Conservation (phyloP, 1,140 invertebrate species). For the Bombus terrestris region DNA sequence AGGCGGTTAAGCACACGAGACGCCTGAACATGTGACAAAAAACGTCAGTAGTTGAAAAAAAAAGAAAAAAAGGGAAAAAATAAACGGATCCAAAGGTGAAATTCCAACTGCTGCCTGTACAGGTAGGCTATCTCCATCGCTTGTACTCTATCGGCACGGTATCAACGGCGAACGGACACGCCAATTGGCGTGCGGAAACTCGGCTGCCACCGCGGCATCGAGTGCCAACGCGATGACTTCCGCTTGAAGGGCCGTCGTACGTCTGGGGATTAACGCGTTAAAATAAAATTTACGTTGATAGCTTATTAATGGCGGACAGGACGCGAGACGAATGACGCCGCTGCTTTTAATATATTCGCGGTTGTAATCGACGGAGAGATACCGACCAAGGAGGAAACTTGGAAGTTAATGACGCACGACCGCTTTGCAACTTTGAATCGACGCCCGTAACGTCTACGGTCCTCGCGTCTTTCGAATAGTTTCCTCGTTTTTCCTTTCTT, state of each 20-base stretch:
- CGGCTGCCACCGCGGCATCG: not conserved
- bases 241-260: slow-evolving; percentile 13
- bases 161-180: slow-evolving; percentile 15
- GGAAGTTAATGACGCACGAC: slow-evolving; percentile 41
- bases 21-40: not conserved
- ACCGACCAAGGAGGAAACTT: not conserved
- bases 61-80: accelerated
- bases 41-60: not conserved
- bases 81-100: not conserved
- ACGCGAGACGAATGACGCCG: slow-evolving; percentile 42
- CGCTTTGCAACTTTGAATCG: slow-evolving; percentile 25
- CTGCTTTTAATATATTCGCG: slow-evolving; percentile 43
- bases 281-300: slow-evolving; percentile 47
- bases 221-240: slow-evolving; percentile 31
- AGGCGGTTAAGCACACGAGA: not conserved
- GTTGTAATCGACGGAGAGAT: slow-evolving; percentile 1
- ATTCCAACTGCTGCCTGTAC: not conserved
- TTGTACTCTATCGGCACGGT: not conserved
- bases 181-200: slow-evolving; percentile 40
- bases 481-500: not conserved
- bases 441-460: not conserved
- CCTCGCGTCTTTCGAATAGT: slow-evolving; percentile 26
- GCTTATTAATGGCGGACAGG: slow-evolving; percentile 35
- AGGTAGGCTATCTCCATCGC: no score
- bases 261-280: slow-evolving; percentile 49